A percentile compares a stretch with the other conserved stretches of the same genome.
Evolutionary conservation across 2,888 invertebrate species (phyloP).

Genomic region (Pandemis heparana): DNA sequence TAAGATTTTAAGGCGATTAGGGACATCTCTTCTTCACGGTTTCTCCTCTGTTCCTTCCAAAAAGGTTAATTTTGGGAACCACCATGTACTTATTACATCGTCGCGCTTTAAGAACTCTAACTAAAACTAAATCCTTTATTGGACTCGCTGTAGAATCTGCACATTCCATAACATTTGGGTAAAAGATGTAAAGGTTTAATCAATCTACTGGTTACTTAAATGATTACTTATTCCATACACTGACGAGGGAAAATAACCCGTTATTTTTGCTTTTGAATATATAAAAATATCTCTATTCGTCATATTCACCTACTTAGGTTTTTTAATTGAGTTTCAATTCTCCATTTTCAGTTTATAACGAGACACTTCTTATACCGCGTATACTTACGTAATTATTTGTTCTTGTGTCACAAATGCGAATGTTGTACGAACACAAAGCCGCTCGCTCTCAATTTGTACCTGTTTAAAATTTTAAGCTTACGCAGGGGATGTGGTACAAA

Average conservation of each 20-base stretch:
- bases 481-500: neutral
- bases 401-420: neutral
- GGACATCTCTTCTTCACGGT: neutral
- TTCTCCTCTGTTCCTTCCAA: neutral
- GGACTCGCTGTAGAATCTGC: too few species aligned
- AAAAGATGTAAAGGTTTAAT: too few species aligned
- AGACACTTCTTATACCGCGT: neutral
- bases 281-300: too few species aligned
- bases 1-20: conserved; percentile 1
- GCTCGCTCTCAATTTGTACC: neutral
- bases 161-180: too few species aligned
- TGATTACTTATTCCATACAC: too few species aligned
- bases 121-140: too few species aligned
- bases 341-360: neutral
- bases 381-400: conserved; percentile 3
- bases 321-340: neutral
- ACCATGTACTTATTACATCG: too few species aligned
- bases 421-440: neutral
- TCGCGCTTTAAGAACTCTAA: too few species aligned
- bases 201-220: too few species aligned
- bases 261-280: too few species aligned
- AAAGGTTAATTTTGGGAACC: too few species aligned
- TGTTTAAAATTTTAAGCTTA: conserved; percentile 23
- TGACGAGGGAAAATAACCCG: too few species aligned
- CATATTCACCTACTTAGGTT: neutral